Conservation (phyloP, 2,113 vertebrate species). For the Caranx melampygus region DNA sequence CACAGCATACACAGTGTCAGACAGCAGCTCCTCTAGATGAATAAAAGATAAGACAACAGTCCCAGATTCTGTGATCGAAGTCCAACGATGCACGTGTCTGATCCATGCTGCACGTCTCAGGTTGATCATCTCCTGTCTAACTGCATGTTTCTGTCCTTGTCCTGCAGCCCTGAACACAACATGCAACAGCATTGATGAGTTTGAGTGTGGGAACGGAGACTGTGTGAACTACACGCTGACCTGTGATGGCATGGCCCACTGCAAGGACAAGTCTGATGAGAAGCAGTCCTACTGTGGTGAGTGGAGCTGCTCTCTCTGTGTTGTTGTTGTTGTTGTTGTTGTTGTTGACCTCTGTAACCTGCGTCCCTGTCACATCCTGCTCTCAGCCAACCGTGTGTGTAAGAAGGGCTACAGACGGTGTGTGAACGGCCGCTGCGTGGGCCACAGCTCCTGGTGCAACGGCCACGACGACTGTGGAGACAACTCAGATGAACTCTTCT, state of each 20-base stretch:
- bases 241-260: conserved; percentile 91
- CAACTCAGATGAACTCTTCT: conserved; percentile 93
- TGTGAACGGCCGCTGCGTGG: conserved; percentile 91
- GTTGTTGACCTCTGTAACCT: conserved; percentile 32
- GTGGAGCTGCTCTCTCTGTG: conserved; percentile 9
- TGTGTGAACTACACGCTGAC: conserved; percentile 95
- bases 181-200: conserved; percentile 90
- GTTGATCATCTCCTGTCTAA: background rate
- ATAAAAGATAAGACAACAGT: too few species aligned
- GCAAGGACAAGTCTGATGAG: conserved; percentile 99
- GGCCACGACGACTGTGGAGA: conserved; percentile 92
- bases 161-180: conserved; percentile 90
- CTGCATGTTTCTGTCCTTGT: conserved; percentile 28
- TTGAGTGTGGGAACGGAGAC: conserved; percentile 97
- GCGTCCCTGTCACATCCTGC: conserved; percentile 24
- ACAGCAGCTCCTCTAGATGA: too few species aligned
- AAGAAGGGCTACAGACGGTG: conserved; percentile 95
- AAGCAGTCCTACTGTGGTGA: conserved; percentile 97
- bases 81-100: too few species aligned
- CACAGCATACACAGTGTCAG: too few species aligned
- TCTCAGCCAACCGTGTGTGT: conserved; percentile 90
- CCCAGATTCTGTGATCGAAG: too few species aligned
- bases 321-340: too few species aligned
- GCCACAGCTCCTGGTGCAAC: conserved; percentile 91
- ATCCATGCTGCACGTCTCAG: background rate